phyloP scores from a whole-genome alignment of 2,888 invertebrate species.

The Sphinx pinastri region DNA sequence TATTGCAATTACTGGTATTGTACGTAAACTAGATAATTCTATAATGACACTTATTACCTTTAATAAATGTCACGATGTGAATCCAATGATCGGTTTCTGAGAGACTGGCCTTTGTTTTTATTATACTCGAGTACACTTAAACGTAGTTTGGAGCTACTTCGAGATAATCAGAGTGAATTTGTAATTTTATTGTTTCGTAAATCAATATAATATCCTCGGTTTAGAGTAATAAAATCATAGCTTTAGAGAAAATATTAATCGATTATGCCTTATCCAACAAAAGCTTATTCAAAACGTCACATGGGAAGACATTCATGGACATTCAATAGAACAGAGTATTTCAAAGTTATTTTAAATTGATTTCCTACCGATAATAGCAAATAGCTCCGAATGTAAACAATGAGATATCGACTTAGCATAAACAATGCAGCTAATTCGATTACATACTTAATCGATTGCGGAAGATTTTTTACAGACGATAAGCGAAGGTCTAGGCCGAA shows the following conservation, averaged over 20 bases:
- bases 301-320: too few species aligned
- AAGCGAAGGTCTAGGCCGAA: constrained; percentile 29
- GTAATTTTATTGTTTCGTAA: not conserved
- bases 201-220: not conserved
- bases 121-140: not conserved
- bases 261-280: too few species aligned
- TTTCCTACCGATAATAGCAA: not conserved
- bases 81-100: constrained; percentile 16
- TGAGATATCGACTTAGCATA: not conserved
- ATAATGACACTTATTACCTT: constrained; percentile 26
- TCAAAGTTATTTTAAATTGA: not conserved
- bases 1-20: constrained; percentile 19
- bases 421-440: constrained; percentile 23
- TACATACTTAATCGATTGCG: constrained; percentile 25
- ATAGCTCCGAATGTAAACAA: not conserved
- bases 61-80: constrained; percentile 29
- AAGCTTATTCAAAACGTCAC: too few species aligned
- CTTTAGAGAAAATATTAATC: too few species aligned
- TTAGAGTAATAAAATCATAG: too few species aligned
- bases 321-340: not conserved
- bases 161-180: not conserved
- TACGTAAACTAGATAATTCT: constrained; percentile 26
- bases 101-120: constrained; percentile 24
- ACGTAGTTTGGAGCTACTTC: not conserved
- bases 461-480: constrained; percentile 24